These are phyloP conservation scores for Kryptolebias marmoratus DNA, from an alignment of 2,113 vertebrate species.

Conservation along the genomic window DNA sequence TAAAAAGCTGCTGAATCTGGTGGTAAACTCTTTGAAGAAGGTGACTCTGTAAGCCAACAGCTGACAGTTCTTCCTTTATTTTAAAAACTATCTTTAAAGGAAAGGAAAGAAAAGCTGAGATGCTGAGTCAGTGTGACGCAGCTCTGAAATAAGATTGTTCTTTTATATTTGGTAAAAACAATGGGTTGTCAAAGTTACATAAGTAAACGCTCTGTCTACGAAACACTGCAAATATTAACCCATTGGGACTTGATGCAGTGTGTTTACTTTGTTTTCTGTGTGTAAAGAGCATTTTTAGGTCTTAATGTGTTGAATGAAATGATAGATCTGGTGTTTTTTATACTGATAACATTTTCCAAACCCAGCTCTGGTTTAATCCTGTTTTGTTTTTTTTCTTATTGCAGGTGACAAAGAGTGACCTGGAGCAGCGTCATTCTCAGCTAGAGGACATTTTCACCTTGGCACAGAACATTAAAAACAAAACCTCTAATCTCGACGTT, in stretches of 20 bases:
- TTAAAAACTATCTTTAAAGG: too few relatives aligned
- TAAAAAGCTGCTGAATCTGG: not conserved
- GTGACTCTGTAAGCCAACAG: not conserved
- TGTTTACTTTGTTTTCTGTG: not conserved
- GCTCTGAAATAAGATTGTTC: not conserved
- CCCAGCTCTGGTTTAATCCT: not conserved
- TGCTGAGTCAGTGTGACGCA: not conserved
- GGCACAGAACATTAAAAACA: slow-evolving; percentile 98
- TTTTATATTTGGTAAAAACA: too few relatives aligned
- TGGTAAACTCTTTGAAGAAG: not conserved
- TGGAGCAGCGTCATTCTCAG: slow-evolving; percentile 93
- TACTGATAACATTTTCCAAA: not conserved
- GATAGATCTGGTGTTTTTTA: too few relatives aligned
- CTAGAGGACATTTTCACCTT: slow-evolving; percentile 93
- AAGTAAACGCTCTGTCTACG: too few relatives aligned
- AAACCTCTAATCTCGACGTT: slow-evolving; percentile 92
- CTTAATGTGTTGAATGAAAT: not conserved
- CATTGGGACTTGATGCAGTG: not conserved
- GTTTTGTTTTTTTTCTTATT: slow-evolving; percentile 16
- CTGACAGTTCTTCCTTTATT: not conserved
- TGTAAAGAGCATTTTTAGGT: not conserved
- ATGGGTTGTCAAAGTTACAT: too few relatives aligned
- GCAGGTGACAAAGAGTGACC: slow-evolving; percentile 92
- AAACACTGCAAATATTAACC: not conserved
- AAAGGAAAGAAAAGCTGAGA: too few relatives aligned